Evolutionary conservation across 2,113 vertebrate genomes (phyloP), one percentile per base, ranked within the genome.

Genomic region (Pristiophorus japonicus): DNA sequence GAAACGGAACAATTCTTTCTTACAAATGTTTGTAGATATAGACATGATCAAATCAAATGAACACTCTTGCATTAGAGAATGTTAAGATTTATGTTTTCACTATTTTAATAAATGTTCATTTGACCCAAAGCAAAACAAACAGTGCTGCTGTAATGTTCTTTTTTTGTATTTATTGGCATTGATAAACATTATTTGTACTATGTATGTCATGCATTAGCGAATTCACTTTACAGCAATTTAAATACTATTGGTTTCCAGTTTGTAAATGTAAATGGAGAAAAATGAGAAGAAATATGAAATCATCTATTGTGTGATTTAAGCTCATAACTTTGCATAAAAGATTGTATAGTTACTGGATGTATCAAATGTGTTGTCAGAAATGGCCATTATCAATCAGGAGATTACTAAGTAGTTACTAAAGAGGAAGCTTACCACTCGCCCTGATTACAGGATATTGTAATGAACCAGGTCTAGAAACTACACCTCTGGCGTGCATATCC

Each of bases 271-370:
- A 94, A 65, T 27, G 20, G 63, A 94, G 38, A 94, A 93, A 94
- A 24, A 93, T 42, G 4, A 93, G n/a, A 66, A 65, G n/a, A 93
- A 65, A 93, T 65, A 94, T 66, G 63, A 45, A 94, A 92, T 63
- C 30, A 92, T 45, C 51, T 47, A 87, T 94, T 66, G 51, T 94
- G 2, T 66, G 91, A 65, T 45, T 94, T 66, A 65, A 94, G 62
- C 18, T 67, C 6, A 66, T 34, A 59, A 65, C 47, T 94, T 66
- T 87, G 42, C 38, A 66, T 45, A 42, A 66, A 94, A 94, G 38
- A 8, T 24, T 87, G 42, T 16, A 66, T 7, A 45, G 16, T 42
- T 65, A 20, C 90, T 42, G 59, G 12, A 65, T 65, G 11, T 42
- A 63, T 38, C 14, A 92, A 67, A 66, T 45, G 5, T 93, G 63